Base-by-base conservation (phyloP, 2,888 invertebrate species). In the Lamproptera curius region DNA sequence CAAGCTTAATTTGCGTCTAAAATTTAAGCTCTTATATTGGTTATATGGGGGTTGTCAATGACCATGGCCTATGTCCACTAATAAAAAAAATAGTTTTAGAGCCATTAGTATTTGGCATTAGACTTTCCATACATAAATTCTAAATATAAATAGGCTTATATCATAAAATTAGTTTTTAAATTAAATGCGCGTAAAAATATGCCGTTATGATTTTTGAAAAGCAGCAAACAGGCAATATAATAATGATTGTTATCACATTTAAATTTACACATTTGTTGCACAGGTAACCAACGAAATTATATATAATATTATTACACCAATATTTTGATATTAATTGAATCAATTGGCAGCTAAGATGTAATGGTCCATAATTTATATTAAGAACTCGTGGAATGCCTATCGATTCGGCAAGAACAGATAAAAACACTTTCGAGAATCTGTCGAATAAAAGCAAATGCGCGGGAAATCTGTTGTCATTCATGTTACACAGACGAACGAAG, bases 391-490 rank as follows among this genome's bases (percentile, higher is more conserved):
- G 48, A 16, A 16, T 9, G 34, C 42, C 42, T 48, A 38, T 33
- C 31, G 33, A 37, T 26, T 38, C 31, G 44, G 38, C 23, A 38
- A 42, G 34, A 34, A 38, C 33, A 42, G 42, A 48, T 42, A 48
- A 42, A 31, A 47, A 48, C 31, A 56, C 58, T 55, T 56, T 56
- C 57, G 52, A 63, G 52, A 57, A 34, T 42, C 42, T 62, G 61
- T 58, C 64, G 63, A 63, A 67, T 68, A 67, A 67, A 70, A 61
- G 58, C 55, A 50, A 62, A 61, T 50, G 54, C 58, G 66, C 67
- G 69, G 58, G 61, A 65, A 67, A 62, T 53, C 43, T 40, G 47
- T 45, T 64, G 62, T 61, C 67, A 70, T 57, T 67, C 58, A 53
- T 51, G 53, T 56, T 53, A 52, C 38, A 57, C 45, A 42, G 28